phyloP scores from a whole-genome alignment of 1,140 invertebrate species.

The Tetramorium parvispinum region DNA sequence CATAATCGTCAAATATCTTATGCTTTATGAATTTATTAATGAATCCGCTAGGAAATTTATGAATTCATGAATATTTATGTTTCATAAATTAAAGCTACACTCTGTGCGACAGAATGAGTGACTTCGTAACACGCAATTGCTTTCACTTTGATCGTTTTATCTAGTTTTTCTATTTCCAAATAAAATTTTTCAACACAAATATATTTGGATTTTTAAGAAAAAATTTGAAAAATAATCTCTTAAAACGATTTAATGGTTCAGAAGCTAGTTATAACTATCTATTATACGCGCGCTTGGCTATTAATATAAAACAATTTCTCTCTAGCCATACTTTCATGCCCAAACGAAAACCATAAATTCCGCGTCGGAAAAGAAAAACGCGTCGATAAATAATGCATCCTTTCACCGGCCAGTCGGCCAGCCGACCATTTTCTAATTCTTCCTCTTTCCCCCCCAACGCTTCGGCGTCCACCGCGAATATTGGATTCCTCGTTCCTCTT shows the following conservation, averaged over 20 bases:
- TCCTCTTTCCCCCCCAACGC: not conserved
- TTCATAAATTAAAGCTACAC: not conserved
- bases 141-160: not conserved
- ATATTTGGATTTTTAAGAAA: not conserved
- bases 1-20: conserved; percentile 14
- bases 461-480: conserved; percentile 70
- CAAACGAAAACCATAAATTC: conserved; percentile 51
- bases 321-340: conserved; percentile 28
- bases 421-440: conserved; percentile 54
- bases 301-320: conserved; percentile 55
- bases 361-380: conserved; percentile 39
- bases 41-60: conserved; percentile 5
- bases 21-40: conserved; percentile 13
- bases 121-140: not conserved
- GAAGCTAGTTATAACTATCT: not conserved
- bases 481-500: conserved; percentile 72
- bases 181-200: not conserved
- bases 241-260: not conserved
- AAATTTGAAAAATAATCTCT: not conserved
- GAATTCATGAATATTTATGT: conserved; percentile 6
- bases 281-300: conserved; percentile 6
- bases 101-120: not conserved
- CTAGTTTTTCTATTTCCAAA: not conserved
- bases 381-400: conserved; percentile 60
- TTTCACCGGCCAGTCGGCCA: conserved; percentile 51